These are phyloP conservation scores for Drosophila tripunctata DNA, from an alignment of 2,888 invertebrate species.

Conservation along the genomic window DNA sequence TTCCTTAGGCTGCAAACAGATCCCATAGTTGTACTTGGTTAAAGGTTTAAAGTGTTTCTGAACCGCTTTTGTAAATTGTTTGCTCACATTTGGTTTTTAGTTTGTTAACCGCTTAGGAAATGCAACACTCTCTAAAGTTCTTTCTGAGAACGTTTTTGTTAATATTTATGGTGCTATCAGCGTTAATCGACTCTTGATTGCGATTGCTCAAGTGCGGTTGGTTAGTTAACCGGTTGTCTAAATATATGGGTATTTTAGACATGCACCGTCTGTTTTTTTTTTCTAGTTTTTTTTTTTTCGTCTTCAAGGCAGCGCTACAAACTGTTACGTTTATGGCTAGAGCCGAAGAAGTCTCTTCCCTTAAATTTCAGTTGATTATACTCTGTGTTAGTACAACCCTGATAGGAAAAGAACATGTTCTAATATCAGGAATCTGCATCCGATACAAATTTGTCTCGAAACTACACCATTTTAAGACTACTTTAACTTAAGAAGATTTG, in stretches of 20 bases:
- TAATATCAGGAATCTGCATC: too few relatives aligned
- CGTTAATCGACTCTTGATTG: constrained; percentile 66
- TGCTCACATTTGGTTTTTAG: constrained; percentile 16
- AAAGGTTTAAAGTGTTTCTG: neutral
- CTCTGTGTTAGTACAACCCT: too few relatives aligned
- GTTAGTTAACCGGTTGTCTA: constrained; percentile 44
- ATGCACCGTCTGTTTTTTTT: constrained; percentile 2
- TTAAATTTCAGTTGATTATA: too few relatives aligned
- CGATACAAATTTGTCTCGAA: too few relatives aligned
- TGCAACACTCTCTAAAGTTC: constrained; percentile 33
- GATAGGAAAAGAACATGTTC: too few relatives aligned
- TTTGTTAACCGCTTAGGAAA: constrained; percentile 1
- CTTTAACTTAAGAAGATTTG: too few relatives aligned
- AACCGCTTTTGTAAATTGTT: constrained; percentile 36
- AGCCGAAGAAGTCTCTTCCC: too few relatives aligned
- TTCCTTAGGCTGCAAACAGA: constrained; percentile 36
- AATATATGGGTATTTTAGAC: constrained; percentile 6
- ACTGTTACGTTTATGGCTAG: too few relatives aligned
- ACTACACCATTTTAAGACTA: too few relatives aligned
- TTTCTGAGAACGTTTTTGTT: constrained; percentile 16
- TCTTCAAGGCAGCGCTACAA: too few relatives aligned
- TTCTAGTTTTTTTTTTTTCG: constrained; percentile 2
- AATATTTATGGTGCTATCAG: constrained; percentile 60
- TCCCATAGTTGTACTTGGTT: neutral
- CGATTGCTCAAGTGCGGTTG: constrained; percentile 59